Percentiles rank a stretch among this genome's conserved stretches.
phyloP scores from a whole-genome alignment of 2,113 vertebrate genomes.

The Megalops atlanticus region DNA sequence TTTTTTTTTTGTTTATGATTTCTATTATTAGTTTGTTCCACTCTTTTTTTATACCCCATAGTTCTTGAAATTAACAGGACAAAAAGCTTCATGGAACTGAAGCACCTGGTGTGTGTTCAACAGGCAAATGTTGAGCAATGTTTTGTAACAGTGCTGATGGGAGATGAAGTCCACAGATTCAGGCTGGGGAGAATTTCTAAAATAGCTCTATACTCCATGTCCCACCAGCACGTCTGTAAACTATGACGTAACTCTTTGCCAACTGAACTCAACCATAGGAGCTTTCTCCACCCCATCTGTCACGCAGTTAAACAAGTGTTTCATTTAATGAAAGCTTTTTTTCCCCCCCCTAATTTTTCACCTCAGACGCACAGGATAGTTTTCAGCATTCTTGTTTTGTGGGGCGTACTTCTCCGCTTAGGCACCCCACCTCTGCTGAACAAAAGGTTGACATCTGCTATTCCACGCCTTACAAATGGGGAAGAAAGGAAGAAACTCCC shows the following conservation, averaged over 20 bases:
- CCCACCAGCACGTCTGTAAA: background rate
- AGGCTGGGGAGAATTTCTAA: background rate
- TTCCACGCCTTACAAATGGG: background rate
- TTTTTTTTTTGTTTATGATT: slow-evolving; percentile 36
- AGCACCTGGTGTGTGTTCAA: slow-evolving; percentile 21
- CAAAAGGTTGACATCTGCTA: background rate
- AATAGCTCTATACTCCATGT: background rate
- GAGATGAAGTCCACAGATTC: background rate
- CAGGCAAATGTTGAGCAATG: background rate
- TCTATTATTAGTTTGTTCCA: slow-evolving; percentile 41
- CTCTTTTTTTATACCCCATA: slow-evolving; percentile 30
- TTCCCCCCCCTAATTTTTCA: background rate
- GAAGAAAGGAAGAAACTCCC: background rate
- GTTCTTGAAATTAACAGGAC: slow-evolving; percentile 48
- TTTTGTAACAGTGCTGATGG: background rate
- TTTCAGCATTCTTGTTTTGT: slow-evolving; percentile 9
- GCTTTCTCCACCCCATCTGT: background rate
- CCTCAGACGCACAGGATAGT: background rate
- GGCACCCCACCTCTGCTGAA: background rate
- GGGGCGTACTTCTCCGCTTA: slow-evolving; percentile 8
- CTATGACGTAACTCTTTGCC: background rate
- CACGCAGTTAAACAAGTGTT: background rate
- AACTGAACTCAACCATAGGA: background rate
- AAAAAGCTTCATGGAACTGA: slow-evolving; percentile 40
- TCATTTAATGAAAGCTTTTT: background rate